Base-by-base conservation (phyloP, 1,140 invertebrate genomes). In the Drosophila orena region DNA sequence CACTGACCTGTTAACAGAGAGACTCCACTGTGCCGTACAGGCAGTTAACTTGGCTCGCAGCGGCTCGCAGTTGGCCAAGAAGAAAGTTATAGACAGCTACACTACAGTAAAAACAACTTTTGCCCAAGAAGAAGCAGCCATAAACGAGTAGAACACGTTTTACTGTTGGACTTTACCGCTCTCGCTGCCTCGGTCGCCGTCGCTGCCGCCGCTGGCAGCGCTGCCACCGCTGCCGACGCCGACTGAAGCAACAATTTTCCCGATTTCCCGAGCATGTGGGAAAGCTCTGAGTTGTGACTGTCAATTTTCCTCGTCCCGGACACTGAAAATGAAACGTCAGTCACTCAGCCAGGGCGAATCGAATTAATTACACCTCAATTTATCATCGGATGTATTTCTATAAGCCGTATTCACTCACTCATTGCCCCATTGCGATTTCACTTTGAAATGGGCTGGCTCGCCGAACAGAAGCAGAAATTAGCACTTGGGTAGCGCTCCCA, bases 31-130 rank as follows among this genome's bases (percentile, higher is more conserved):
- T 69, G 64, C 70, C 62, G 71, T 50, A 35, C 46, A 42, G 47
- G 47, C 61, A 65, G 44, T 64, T 64, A 40, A 68, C 42, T 66
- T 66, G 62, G 62, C 62, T 66, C 58, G 24, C 35, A 66, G 61
- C 59, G 64, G 38, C 64, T 68, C 44, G 8, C 35, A 50, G 64
- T 68, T 68, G 64, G 64, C 64, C 79, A 66, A 66, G 83, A 88
- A 88, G 83, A 88, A 88, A 88, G 83, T 88, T 88, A 89, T 89
- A 88, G 83, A 62, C 71, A 65, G 47, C 60, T 54, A 71, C 75
- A 68, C 83, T 89, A 89, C 83, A 88, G 83, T 88, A 88, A 88
- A 88, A 88, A 88, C 83, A 89, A 89, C 83, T 89, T 88, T 88
- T 88, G 83, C 83, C 79, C 84, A 83, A 88, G 68, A 71, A 71